Conservation (phyloP, 2,888 invertebrate genomes). For the Phytoseiulus persimilis region DNA sequence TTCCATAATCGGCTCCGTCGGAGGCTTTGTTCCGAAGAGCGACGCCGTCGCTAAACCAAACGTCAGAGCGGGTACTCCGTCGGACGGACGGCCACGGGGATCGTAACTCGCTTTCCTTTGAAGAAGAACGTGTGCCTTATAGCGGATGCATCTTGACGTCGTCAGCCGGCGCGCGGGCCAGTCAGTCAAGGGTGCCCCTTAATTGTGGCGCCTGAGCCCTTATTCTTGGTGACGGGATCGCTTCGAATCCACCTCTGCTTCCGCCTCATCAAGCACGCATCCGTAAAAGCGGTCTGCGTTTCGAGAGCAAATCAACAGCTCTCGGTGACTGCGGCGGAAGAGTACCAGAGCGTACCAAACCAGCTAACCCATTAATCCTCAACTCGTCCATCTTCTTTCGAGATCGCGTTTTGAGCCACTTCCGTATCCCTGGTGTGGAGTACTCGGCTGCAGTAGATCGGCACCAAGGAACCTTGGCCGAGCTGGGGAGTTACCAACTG, state of each 20-base stretch:
- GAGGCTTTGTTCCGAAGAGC: not conserved
- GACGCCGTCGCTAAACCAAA: not conserved
- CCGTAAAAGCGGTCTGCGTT: not conserved
- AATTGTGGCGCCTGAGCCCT: not conserved
- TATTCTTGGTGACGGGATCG: not conserved
- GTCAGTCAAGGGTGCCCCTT: not conserved
- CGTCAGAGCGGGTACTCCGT: not conserved
- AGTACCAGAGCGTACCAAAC: no score
- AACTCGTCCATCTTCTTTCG: no score
- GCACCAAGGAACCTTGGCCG: no score
- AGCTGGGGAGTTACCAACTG: no score
- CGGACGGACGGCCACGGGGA: not conserved
- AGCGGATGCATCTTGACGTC: not conserved
- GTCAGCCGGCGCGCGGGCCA: not conserved
- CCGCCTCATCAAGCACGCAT: not conserved
- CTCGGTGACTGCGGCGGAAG: not conserved
- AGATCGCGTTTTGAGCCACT: no score
- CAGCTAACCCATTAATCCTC: not conserved
- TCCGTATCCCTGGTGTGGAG: no score
- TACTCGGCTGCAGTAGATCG: no score
- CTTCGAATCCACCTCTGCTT: not conserved
- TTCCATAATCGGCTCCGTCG: not conserved
- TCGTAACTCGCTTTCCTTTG: not conserved
- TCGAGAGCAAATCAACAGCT: not conserved
- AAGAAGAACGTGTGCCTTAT: not conserved